Percentiles rank a stretch among this genome's conserved stretches.
Evolutionary conservation across 1,140 invertebrate genomes (phyloP).

Genomic region (Holotrichia oblita): DNA sequence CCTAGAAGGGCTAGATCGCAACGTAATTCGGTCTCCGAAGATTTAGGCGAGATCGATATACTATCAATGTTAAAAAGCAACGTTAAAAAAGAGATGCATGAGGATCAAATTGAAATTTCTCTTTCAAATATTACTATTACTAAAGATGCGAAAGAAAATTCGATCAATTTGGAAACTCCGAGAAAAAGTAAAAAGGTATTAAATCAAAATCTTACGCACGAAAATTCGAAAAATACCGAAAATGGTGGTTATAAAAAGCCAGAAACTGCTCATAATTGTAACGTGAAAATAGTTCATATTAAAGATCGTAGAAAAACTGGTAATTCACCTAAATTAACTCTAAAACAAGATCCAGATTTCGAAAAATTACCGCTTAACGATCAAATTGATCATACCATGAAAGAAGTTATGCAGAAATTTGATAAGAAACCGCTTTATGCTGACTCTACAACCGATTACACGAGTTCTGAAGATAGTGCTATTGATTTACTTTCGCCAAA

Average conservation of each 20-base stretch:
- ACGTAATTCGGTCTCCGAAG: background rate
- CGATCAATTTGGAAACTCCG: background rate
- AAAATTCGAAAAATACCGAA: background rate
- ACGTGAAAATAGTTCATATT: constrained; percentile 32
- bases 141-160: background rate
- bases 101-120: background rate
- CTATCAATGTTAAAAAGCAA: background rate
- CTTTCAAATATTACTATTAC: background rate
- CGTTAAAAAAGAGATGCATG: background rate
- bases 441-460: constrained; percentile 54
- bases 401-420: constrained; percentile 57
- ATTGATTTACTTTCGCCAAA: constrained; percentile 13
- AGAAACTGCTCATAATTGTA: constrained; percentile 10
- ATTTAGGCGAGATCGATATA: background rate
- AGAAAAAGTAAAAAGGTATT: background rate
- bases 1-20: background rate
- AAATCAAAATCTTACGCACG: background rate
- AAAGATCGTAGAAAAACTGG: constrained; percentile 42
- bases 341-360: constrained; percentile 45
- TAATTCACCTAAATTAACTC: constrained; percentile 44
- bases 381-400: constrained; percentile 57
- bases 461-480: constrained; percentile 46
- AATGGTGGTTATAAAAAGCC: background rate
- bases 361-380: constrained; percentile 51
- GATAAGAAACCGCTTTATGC: constrained; percentile 50